Conservation (phyloP, 2,797 vertebrate species). For the Hapalemur alaotrensis region DNA sequence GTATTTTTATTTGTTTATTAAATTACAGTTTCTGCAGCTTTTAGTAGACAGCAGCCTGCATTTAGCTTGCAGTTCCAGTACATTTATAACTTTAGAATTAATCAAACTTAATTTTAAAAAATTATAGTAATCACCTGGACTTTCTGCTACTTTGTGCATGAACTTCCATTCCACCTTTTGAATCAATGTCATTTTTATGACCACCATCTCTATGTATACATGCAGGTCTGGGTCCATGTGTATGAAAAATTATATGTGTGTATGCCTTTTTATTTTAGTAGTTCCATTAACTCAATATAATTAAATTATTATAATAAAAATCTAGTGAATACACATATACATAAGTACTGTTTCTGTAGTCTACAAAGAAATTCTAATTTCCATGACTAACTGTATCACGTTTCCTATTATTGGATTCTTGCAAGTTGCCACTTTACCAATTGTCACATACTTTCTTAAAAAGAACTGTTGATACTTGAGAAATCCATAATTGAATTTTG, state of each 20-base stretch:
- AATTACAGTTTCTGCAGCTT: neutral
- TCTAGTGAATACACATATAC: neutral
- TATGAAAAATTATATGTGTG: neutral
- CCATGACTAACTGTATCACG: neutral
- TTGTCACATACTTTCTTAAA: neutral
- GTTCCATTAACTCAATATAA: neutral
- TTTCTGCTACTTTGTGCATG: neutral
- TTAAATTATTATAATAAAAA: neutral
- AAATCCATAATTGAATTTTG: neutral
- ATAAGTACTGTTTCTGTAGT: neutral
- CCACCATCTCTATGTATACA: neutral
- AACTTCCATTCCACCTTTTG: neutral
- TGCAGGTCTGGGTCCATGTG: neutral
- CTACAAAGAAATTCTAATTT: neutral
- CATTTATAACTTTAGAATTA: neutral
- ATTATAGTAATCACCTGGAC: neutral
- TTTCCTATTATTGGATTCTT: neutral
- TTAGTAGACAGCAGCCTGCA: neutral
- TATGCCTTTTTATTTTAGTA: neutral
- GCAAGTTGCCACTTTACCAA: neutral
- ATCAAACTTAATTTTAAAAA: neutral
- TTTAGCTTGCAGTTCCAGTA: neutral
- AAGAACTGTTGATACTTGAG: neutral
- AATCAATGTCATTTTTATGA: neutral
- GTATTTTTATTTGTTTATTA: constrained; percentile 26